phyloP scores from a whole-genome alignment of 1,140 invertebrate genomes.

The Hetaerina americana region DNA sequence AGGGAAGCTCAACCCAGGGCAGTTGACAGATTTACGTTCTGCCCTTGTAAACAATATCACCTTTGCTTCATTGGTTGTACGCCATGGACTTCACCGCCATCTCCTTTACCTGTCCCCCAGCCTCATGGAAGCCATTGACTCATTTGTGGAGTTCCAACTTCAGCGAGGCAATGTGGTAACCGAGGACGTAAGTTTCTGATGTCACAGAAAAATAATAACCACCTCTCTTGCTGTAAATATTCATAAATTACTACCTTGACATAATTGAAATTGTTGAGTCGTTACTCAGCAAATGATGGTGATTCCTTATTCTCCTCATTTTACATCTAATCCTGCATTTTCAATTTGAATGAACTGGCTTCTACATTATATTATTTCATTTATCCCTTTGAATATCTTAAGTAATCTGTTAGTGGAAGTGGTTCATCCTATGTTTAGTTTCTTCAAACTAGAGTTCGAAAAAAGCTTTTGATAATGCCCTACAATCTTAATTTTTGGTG shows the following conservation, averaged over 20 bases:
- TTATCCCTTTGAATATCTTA: too few relatives aligned
- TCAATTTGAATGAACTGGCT: too few relatives aligned
- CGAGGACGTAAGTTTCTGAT: conserved; percentile 32
- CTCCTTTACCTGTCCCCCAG: conserved; percentile 47
- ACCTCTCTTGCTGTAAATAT: too few relatives aligned
- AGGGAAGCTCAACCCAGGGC: conserved; percentile 55
- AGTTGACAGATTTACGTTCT: conserved; percentile 81
- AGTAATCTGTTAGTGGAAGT: too few relatives aligned
- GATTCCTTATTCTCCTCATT: conserved; percentile 2
- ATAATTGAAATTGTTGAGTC: conserved; percentile 1
- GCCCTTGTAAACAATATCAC: conserved; percentile 92
- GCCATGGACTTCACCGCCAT: conserved; percentile 63
- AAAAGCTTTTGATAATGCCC: too few relatives aligned
- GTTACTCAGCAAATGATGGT: neutral
- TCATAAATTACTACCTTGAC: too few relatives aligned
- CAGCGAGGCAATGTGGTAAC: conserved; percentile 49
- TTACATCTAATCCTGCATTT: too few relatives aligned
- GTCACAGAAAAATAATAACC: neutral
- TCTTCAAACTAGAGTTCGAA: too few relatives aligned
- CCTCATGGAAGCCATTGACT: conserved; percentile 54
- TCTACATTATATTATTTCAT: too few relatives aligned
- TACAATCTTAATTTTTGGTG: too few relatives aligned
- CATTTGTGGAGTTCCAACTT: conserved; percentile 69
- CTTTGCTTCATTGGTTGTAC: conserved; percentile 79
- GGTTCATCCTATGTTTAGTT: too few relatives aligned